phyloP scores from a whole-genome alignment of 1,140 invertebrate genomes.

The Vanessa atalanta region DNA sequence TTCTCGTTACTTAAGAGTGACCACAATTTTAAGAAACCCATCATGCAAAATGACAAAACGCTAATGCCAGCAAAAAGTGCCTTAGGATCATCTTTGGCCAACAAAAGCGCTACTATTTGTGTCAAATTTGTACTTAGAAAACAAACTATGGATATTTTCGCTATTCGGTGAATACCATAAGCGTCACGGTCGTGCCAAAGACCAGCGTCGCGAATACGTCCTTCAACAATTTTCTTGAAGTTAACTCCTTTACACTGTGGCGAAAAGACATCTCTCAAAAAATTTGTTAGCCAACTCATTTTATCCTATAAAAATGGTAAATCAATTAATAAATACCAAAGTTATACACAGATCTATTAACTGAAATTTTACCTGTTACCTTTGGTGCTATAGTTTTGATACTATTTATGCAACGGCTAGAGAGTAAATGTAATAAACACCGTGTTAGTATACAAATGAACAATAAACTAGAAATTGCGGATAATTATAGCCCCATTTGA shows the following conservation, averaged over 20 bases:
- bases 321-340: too few relatives aligned
- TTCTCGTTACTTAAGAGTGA: slow-evolving; percentile 42
- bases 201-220: slow-evolving; percentile 33
- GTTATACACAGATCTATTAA: too few relatives aligned
- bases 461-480: too few relatives aligned
- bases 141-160: slow-evolving; percentile 46
- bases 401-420: too few relatives aligned
- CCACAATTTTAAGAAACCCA: slow-evolving; percentile 56
- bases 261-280: background rate
- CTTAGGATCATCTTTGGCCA: slow-evolving; percentile 48
- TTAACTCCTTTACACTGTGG: background rate
- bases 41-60: slow-evolving; percentile 55
- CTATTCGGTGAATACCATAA: slow-evolving; percentile 36
- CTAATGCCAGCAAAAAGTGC: slow-evolving; percentile 60
- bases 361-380: too few relatives aligned
- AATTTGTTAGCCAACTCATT: background rate
- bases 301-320: background rate
- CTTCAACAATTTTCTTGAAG: slow-evolving; percentile 11
- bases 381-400: too few relatives aligned
- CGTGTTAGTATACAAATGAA: too few relatives aligned
- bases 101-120: slow-evolving; percentile 48
- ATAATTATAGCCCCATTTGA: too few relatives aligned
- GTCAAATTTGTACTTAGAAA: slow-evolving; percentile 47
- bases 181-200: slow-evolving; percentile 20
- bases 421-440: too few relatives aligned